A percentile compares a stretch with the other conserved stretches of the same genome.
Conservation (phyloP, 1,140 invertebrate species). For the Leptestheria dahalacensis region DNA sequence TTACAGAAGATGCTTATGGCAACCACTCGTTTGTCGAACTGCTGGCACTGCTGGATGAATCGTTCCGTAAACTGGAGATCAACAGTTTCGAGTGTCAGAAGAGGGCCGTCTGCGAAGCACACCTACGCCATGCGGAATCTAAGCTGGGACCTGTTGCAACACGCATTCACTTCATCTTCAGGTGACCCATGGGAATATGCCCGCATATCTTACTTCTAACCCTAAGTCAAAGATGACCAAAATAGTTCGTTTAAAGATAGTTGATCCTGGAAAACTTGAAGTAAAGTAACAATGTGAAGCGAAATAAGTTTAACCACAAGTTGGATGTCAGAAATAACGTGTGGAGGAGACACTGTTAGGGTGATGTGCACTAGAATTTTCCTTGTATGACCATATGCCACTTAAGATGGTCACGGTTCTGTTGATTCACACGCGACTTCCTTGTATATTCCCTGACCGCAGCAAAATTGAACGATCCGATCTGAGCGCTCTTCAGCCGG, state of each 20-base stretch:
- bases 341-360: too few species aligned
- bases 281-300: too few species aligned
- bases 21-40: conserved; percentile 14
- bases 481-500: not conserved
- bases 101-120: conserved; percentile 15
- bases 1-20: not conserved
- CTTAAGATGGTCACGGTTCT: too few species aligned
- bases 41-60: conserved; percentile 13
- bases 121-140: not conserved
- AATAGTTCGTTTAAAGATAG: not conserved
- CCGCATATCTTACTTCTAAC: too few species aligned
- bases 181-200: not conserved
- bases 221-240: too few species aligned
- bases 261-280: too few species aligned
- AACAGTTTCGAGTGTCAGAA: conserved; percentile 11
- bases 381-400: not conserved
- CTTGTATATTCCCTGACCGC: too few species aligned
- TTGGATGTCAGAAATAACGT: too few species aligned
- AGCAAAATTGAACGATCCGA: conserved; percentile 6
- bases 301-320: too few species aligned
- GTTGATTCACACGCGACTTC: too few species aligned
- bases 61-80: conserved; percentile 11
- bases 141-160: not conserved
- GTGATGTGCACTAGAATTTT: not conserved
- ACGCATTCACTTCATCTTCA: conserved; percentile 6